Percentiles rank a stretch among this genome's conserved stretches.
Evolutionary conservation across 2,888 invertebrate species (phyloP).

Genomic region (Serrognathus titanus): DNA sequence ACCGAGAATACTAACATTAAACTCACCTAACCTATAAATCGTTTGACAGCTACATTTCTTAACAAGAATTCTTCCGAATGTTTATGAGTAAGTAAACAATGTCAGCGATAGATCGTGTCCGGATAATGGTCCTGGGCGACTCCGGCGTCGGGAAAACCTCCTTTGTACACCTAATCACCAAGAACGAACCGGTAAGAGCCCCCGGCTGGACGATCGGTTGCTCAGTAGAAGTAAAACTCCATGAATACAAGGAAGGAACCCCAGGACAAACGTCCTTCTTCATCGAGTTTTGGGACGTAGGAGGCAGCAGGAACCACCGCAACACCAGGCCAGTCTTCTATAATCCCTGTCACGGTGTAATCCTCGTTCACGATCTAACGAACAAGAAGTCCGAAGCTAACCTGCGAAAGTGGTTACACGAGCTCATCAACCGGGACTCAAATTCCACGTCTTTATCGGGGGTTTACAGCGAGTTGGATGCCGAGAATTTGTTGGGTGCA

Average conservation of each 20-base stretch:
- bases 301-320: constrained; percentile 89
- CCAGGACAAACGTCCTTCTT: constrained; percentile 87
- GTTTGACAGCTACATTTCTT: no score
- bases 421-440: constrained; percentile 77
- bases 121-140: constrained; percentile 88
- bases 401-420: constrained; percentile 88
- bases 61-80: background rate
- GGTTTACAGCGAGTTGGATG: constrained; percentile 69
- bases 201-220: constrained; percentile 97
- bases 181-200: constrained; percentile 78
- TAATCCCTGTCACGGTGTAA: constrained; percentile 88
- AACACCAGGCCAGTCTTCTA: constrained; percentile 94
- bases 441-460: constrained; percentile 34
- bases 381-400: constrained; percentile 95
- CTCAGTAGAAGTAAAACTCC: constrained; percentile 91
- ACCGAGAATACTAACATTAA: no score
- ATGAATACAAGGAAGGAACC: constrained; percentile 92
- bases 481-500: constrained; percentile 81
- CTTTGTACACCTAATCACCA: constrained; percentile 85
- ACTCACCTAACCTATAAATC: no score
- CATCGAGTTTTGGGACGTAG: constrained; percentile 96
- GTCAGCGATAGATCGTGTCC: constrained; percentile 85
- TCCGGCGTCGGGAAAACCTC: constrained; percentile 96
- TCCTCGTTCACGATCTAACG: constrained; percentile 94
- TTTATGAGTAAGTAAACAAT: constrained; percentile 47